A percentile compares a stretch with the other conserved stretches of the same genome.
Evolutionary conservation across 2,888 invertebrate genomes (phyloP).

Genomic region (Dryocosmus kuriphilus): DNA sequence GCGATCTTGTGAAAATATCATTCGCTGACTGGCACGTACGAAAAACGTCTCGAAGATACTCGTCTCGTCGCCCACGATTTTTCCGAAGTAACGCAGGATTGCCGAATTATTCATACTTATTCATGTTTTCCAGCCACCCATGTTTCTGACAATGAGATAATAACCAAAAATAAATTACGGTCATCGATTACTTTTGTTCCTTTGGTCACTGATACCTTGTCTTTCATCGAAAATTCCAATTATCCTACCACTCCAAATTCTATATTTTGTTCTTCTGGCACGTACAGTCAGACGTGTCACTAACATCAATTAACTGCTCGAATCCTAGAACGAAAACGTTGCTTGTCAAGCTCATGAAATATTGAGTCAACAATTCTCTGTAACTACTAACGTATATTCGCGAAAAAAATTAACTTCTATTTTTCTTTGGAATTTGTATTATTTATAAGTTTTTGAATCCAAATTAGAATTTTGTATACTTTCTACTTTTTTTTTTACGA

Average conservation of each 20-base stretch:
- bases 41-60: not conserved
- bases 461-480: too few relatives aligned
- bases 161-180: conserved; percentile 59
- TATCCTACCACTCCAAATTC: not conserved
- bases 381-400: not conserved
- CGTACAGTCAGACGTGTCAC: not conserved
- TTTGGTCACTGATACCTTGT: not conserved
- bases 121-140: conserved; percentile 31
- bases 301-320: not conserved
- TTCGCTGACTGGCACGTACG: not conserved
- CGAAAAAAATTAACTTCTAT: not conserved
- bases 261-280: not conserved
- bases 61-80: conserved; percentile 8
- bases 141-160: conserved; percentile 52
- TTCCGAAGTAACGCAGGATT: conserved; percentile 37
- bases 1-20: not conserved
- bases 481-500: too few relatives aligned
- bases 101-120: conserved; percentile 51
- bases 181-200: not conserved
- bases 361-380: not conserved
- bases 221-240: not conserved
- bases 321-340: not conserved
- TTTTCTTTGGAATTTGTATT: too few relatives aligned
- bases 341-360: not conserved
- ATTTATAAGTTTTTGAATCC: not conserved